These are phyloP conservation scores for Aspidapion aeneum DNA, from an alignment of 2,888 invertebrate species.

Conservation along the genomic window DNA sequence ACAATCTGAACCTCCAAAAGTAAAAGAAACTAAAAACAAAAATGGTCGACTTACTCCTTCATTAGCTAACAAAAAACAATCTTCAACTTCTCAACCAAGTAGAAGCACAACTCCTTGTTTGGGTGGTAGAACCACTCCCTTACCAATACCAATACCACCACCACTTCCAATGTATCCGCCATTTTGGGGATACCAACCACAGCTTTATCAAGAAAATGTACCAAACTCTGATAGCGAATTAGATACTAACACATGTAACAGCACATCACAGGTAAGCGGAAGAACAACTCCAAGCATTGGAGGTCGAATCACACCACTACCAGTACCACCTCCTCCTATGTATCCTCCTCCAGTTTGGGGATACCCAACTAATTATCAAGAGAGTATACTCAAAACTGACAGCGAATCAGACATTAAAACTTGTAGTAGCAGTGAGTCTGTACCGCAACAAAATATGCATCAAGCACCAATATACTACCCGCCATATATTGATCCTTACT, in stretches of 20 bases:
- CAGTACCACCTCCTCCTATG: constrained; percentile 18
- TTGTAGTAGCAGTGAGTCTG: constrained; percentile 3
- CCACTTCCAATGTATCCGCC: no score
- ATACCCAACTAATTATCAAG: constrained; percentile 32
- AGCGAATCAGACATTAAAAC: constrained; percentile 24
- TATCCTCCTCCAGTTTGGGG: constrained; percentile 38
- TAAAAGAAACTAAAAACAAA: constrained; percentile 5
- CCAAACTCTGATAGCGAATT: no score
- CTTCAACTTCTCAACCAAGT: no score
- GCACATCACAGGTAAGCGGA: constrained; percentile 10
- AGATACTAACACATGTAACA: no score
- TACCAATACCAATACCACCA: no score
- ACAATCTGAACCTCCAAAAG: constrained; percentile 19
- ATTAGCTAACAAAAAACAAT: no score
- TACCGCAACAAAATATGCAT: constrained; percentile 22
- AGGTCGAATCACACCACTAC: constrained; percentile 1
- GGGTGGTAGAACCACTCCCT: not conserved
- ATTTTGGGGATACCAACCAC: no score
- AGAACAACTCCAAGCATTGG: constrained; percentile 23
- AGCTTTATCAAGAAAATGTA: no score
- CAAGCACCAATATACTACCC: constrained; percentile 29
- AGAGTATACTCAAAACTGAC: constrained; percentile 19
- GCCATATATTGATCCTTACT: constrained; percentile 45
- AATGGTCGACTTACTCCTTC: constrained; percentile 8
- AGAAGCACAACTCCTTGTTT: not conserved